A percentile compares a stretch with the other conserved stretches of the same genome.
Conservation (phyloP, 1,140 invertebrate genomes). For the Spodoptera frugiperda region DNA sequence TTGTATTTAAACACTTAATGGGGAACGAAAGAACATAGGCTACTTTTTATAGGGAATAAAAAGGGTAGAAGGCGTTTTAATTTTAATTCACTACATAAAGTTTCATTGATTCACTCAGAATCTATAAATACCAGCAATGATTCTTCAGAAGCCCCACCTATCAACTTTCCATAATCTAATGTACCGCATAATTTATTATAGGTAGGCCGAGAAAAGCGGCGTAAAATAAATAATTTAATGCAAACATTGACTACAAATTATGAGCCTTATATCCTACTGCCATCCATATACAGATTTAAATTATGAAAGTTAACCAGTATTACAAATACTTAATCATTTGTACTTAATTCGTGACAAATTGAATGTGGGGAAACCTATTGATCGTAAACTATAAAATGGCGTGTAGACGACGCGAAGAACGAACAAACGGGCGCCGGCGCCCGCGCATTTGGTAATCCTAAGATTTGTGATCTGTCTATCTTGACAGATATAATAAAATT, state of each 20-base stretch:
- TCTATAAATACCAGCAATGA: background rate
- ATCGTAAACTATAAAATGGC: slow-evolving; percentile 20
- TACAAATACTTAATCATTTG: slow-evolving; percentile 21
- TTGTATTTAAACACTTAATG: too few relatives aligned
- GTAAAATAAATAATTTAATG: slow-evolving; percentile 6
- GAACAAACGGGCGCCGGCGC: slow-evolving; percentile 31
- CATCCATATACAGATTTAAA: slow-evolving; percentile 33
- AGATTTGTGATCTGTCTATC: slow-evolving; percentile 44
- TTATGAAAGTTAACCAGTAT: slow-evolving; percentile 17
- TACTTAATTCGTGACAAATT: slow-evolving; percentile 38
- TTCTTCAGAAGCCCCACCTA: background rate
- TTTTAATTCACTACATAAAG: too few relatives aligned
- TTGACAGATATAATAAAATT: slow-evolving; percentile 26
- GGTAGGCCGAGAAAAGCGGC: background rate
- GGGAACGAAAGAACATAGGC: too few relatives aligned
- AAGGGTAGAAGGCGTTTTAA: too few relatives aligned
- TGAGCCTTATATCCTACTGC: slow-evolving; percentile 18
- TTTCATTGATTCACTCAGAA: background rate
- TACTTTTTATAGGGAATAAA: too few relatives aligned
- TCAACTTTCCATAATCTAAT: slow-evolving; percentile 1
- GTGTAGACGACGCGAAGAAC: slow-evolving; percentile 5
- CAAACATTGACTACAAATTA: slow-evolving; percentile 21
- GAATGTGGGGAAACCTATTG: slow-evolving; percentile 26
- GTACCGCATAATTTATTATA: background rate
- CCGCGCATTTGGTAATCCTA: slow-evolving; percentile 23